Evolutionary conservation across 1,140 invertebrate species (phyloP), one percentile per base, ranked within the genome.

Genomic region (Druon quercuslanigerum): DNA sequence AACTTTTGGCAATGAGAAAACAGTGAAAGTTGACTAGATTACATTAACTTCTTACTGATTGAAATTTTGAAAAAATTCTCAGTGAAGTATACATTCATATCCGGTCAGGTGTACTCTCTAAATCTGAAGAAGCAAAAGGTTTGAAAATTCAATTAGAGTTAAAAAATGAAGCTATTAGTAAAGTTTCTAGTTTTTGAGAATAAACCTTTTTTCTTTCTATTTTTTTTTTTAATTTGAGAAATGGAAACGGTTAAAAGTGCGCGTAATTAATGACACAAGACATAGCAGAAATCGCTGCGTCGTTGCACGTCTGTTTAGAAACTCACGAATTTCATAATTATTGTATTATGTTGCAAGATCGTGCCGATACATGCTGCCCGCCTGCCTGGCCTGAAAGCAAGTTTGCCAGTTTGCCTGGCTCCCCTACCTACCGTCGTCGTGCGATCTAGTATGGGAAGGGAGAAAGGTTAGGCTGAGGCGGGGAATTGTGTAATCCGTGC

Each of bases 251-350:
- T 46, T 46, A 5, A 75, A 72, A 79, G 46, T 72, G 57, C 33
- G 73, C 46, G 40, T 14, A 2, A 40, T 56, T 25, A 52, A 82
- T 82, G 20, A 56, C 33, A 77, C 76, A 70, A 75, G 78, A 86
- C 78, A 87, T 17, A 25, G 76, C 84, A 81, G 82, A 87, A 86
- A 88, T 82, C 82, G 82, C 77, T 82, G 60, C 77, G 80, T 77
- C 82, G 81, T 75, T 84, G 33, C 79, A 79, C 81, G 77, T 86
- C 86, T 85, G 82, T 89, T 91, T 89, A 89, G 89, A 90, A 91
- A 91, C 88, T 89, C 86, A 90, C 88, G 85, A 91, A 91, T 91
- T 91, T 91, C 88, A 91, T 91, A 91, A 91, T 91, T 91, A 90
- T 91, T 85, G 85, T 90, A 88, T 88, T 88, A 89, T 90, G 87